A percentile compares a stretch with the other conserved stretches of the same genome.
Evolutionary conservation across 2,113 vertebrate species (phyloP).

Genomic region (Eublepharis macularius): DNA sequence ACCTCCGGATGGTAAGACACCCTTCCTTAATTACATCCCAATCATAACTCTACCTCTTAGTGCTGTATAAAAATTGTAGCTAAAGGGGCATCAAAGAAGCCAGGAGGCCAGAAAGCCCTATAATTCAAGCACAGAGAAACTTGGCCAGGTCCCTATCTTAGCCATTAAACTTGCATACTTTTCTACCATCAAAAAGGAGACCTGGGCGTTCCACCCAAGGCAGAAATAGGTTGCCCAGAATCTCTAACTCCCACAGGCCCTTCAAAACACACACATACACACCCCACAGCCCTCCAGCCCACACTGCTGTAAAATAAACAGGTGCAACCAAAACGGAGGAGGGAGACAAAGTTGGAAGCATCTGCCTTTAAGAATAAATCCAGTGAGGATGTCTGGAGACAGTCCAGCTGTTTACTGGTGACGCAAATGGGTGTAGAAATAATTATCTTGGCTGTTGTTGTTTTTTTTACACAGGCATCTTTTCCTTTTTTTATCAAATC

Average conservation of each 20-base stretch:
- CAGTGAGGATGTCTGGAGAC: constrained; percentile 47
- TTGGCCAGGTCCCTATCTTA: not conserved
- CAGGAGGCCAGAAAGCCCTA: too few relatives aligned
- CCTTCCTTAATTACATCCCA: too few relatives aligned
- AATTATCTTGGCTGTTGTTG: constrained; percentile 46
- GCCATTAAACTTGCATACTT: not conserved
- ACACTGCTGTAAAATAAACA: not conserved
- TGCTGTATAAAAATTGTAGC: too few relatives aligned
- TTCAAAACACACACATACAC: not conserved
- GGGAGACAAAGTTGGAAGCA: constrained; percentile 6
- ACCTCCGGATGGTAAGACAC: too few relatives aligned
- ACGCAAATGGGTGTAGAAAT: constrained; percentile 60
- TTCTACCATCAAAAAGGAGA: too few relatives aligned
- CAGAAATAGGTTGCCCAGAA: not conserved
- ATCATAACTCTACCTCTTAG: too few relatives aligned
- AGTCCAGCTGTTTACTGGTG: constrained; percentile 61
- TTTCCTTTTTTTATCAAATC: constrained; percentile 47
- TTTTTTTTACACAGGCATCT: constrained; percentile 47
- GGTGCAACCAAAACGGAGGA: not conserved
- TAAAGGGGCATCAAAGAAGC: too few relatives aligned
- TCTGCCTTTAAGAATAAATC: constrained; percentile 31
- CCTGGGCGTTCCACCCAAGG: not conserved
- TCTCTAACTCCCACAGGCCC: not conserved
- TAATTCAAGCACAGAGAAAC: not conserved
- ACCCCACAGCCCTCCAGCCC: not conserved